Base-by-base conservation (phyloP, 1,140 invertebrate species). In the Plectrocnemia conspersa region DNA sequence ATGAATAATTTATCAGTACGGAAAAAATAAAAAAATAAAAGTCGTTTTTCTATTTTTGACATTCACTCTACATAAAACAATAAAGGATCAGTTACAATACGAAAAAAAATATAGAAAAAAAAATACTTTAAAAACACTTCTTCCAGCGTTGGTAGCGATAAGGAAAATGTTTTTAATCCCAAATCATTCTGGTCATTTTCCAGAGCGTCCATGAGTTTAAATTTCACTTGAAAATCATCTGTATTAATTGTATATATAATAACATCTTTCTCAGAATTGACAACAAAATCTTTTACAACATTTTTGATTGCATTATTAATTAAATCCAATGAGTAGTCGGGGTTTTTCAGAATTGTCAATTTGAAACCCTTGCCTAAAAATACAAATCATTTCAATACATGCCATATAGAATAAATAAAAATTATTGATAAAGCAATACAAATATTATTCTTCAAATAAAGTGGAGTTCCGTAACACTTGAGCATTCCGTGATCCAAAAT, bases 401-500 rank as follows among this genome's bases (percentile, higher is more conserved):
- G n/a, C n/a, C 7, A 7, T 29, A 29, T 18, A 23, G 7, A 18
- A 44, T 19, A 44, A 21, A 16, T 19, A 19, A 21, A 11, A 5
- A 44, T n/a, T 40, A 10, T 40, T 6, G 9, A 38, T 38, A 22
- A 21, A 44, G 22, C 21, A 52, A 52, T 58, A 56, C 77, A 72
- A 53, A 76, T 78, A 58, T 72, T 67, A 53, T 72, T 76, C 65
- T 78, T 79, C 4, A 80, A 65, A 61, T 72, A 76, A 64, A 78
- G 76, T 0, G 78, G 70, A 2, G 77, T 75, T 3, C 77, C 78
- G 23, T 76, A 71, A 64, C 89, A 92, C 62, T 84, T 81, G 1
- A 96, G 69, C 49, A 78, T 73, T 1, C 93, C 93, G 40, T 85
- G 79, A 38, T 90, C 82, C 80, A 97, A 86, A 46, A 97, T 95